phyloP scores from a whole-genome alignment of 1,140 invertebrate species.

The Helicoverpa armigera region DNA sequence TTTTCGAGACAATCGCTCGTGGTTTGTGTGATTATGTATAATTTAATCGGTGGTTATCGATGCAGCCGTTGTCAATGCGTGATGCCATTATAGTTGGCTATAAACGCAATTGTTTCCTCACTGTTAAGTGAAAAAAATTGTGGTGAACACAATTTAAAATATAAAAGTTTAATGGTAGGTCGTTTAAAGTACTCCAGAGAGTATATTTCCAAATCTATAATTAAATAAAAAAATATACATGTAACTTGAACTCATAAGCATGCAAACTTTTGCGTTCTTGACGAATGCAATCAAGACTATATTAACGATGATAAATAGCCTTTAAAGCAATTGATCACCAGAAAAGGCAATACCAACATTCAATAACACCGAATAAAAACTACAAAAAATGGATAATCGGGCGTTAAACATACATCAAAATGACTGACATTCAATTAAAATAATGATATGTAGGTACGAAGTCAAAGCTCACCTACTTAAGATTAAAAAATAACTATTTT shows the following conservation, averaged over 20 bases:
- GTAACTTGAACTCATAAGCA: too few relatives aligned
- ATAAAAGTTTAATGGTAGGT: conserved; percentile 35
- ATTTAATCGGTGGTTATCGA: conserved; percentile 69
- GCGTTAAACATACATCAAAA: conserved; percentile 17
- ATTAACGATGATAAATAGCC: too few relatives aligned
- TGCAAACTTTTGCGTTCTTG: too few relatives aligned
- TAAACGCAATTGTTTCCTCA: conserved; percentile 40
- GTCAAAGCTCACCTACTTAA: conserved; percentile 2
- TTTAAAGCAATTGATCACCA: background rate
- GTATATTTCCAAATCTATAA: background rate
- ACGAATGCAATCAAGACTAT: too few relatives aligned
- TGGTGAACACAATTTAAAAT: conserved; percentile 10
- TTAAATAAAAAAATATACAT: background rate
- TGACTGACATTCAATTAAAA: conserved; percentile 23
- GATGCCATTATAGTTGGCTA: conserved; percentile 53
- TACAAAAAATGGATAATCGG: background rate
- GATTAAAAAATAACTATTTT: conserved; percentile 17
- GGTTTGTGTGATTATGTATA: conserved; percentile 68
- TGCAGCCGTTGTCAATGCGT: conserved; percentile 63
- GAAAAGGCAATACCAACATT: background rate
- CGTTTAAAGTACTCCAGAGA: background rate
- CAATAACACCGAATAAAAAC: background rate
- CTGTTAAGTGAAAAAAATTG: background rate
- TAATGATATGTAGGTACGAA: background rate
- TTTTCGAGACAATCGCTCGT: conserved; percentile 64